These are phyloP conservation scores for Acipenser oxyrinchus DNA, from an alignment of 2,797 vertebrate genomes.

Conservation along the genomic window DNA sequence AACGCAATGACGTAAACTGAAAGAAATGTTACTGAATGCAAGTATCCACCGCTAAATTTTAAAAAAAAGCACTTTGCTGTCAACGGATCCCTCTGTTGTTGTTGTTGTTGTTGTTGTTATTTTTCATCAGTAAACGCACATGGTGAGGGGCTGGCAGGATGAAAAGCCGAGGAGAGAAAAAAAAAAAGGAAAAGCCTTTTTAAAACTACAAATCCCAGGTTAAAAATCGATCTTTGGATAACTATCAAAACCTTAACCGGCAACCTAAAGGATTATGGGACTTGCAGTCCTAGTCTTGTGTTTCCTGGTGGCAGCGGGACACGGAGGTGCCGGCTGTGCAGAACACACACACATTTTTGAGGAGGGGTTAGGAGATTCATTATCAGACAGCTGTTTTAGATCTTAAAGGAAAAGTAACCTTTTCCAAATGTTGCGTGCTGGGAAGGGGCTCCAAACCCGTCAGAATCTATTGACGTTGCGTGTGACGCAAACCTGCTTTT, in stretches of 20 bases:
- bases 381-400: slow-evolving; percentile 40
- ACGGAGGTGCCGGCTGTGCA: slow-evolving; percentile 24
- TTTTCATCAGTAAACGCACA: too few relatives aligned
- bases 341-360: slow-evolving; percentile 26
- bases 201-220: slow-evolving; percentile 39
- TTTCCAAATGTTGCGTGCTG: not conserved
- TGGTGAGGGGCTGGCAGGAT: too few relatives aligned
- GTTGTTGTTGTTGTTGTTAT: too few relatives aligned
- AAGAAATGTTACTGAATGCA: too few relatives aligned
- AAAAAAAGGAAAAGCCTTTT: too few relatives aligned
- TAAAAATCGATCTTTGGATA: slow-evolving; percentile 14
- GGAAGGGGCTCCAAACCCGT: not conserved
- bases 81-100: too few relatives aligned
- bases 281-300: slow-evolving; percentile 35
- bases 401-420: slow-evolving; percentile 47
- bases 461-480: not conserved
- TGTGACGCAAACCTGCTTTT: too few relatives aligned
- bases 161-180: too few relatives aligned
- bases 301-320: slow-evolving; percentile 37
- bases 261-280: slow-evolving; percentile 39
- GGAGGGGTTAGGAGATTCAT: slow-evolving; percentile 35
- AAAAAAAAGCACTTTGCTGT: too few relatives aligned
- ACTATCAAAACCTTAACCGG: slow-evolving; percentile 4
- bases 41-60: too few relatives aligned
- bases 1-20: too few relatives aligned